These are phyloP conservation scores for Saimiri boliviensis DNA, from an alignment of 2,113 vertebrate genomes.

Conservation along the genomic window DNA sequence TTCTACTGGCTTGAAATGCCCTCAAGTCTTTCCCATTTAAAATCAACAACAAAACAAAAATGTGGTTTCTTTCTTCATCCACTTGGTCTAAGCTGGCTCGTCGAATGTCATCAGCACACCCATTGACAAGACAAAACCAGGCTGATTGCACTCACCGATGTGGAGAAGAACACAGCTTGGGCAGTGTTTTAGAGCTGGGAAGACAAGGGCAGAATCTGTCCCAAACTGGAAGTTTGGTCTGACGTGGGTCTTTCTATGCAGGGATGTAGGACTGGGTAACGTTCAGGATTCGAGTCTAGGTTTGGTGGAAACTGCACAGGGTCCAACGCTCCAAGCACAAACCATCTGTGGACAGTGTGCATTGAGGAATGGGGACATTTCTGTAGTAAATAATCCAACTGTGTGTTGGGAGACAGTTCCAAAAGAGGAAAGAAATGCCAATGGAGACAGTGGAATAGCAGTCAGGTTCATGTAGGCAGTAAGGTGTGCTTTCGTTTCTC, in stretches of 20 bases:
- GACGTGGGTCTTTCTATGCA: neutral
- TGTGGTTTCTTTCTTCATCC: neutral
- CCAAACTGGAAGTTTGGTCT: neutral
- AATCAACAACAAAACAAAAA: neutral
- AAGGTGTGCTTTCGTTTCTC: neutral
- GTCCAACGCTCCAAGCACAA: neutral
- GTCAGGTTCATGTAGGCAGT: rapidly evolving
- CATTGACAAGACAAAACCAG: neutral
- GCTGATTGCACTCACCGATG: neutral
- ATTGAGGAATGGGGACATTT: neutral
- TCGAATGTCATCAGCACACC: no score
- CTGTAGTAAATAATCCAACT: neutral
- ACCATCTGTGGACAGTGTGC: neutral
- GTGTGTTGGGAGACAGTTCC: neutral
- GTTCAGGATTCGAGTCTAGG: neutral
- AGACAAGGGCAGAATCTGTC: neutral
- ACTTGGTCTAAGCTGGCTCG: neutral
- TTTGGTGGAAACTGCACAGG: neutral
- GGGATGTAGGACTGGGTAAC: neutral
- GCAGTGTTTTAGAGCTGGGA: neutral
- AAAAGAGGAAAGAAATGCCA: neutral
- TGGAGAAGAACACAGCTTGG: no score
- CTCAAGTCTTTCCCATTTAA: neutral
- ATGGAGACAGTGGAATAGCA: neutral
- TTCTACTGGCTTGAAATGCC: neutral